Conservation (phyloP, 2,113 vertebrate genomes). For the Aptenodytes patagonicus region DNA sequence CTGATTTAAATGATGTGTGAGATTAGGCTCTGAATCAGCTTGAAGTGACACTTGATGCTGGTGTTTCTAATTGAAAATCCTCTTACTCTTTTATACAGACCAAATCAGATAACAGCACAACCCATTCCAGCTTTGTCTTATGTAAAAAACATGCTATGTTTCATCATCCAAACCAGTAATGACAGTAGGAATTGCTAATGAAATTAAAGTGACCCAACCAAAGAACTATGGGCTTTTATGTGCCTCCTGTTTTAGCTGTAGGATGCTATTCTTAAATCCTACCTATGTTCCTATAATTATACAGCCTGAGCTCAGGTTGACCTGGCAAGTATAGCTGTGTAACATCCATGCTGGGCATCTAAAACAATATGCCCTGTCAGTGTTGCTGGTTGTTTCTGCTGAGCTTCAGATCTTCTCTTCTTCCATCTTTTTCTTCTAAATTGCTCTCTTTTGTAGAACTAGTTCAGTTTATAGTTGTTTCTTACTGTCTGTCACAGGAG, state of each 20-base stretch:
- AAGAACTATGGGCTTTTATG: not conserved
- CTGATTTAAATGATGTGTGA: not conserved
- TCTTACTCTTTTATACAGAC: conserved; percentile 6
- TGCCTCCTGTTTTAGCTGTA: not conserved
- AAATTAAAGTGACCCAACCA: not conserved
- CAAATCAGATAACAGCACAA: conserved; percentile 1
- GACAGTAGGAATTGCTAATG: not conserved
- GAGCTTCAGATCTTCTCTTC: not conserved
- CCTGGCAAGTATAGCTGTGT: not conserved
- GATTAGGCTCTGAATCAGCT: conserved; percentile 31
- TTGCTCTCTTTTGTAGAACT: not conserved
- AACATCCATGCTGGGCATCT: not conserved
- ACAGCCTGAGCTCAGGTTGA: not conserved
- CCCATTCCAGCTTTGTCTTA: conserved; percentile 1
- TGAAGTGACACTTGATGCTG: conserved; percentile 1
- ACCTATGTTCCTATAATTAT: not conserved
- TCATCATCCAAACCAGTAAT: not conserved
- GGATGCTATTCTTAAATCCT: conserved; percentile 17
- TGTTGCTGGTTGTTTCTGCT: not conserved
- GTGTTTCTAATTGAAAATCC: conserved; percentile 42
- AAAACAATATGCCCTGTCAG: not conserved
- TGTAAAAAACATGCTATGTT: conserved; percentile 7
- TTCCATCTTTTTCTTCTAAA: not conserved
- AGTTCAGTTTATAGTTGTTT: not conserved
- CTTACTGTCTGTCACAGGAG: not conserved